phyloP scores from a whole-genome alignment of 2,113 vertebrate species.

The Tenrec ecaudatus region DNA sequence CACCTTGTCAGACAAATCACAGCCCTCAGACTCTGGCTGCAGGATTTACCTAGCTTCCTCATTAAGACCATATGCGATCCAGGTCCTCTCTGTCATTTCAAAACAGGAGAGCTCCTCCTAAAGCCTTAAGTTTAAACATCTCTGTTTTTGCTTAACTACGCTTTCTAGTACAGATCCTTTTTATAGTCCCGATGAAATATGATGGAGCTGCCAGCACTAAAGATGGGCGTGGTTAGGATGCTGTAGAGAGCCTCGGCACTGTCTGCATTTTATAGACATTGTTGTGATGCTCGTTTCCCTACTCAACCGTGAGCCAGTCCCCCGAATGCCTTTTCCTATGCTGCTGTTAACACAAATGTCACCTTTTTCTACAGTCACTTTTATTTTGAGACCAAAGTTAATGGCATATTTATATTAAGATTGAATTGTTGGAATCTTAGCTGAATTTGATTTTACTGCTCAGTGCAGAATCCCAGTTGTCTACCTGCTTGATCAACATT shows the following conservation, averaged over 20 bases:
- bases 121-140: not conserved
- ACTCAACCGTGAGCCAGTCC: not conserved
- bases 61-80: not conserved
- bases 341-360: slow-evolving; percentile 7
- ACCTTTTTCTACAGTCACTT: not conserved
- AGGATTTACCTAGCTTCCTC: not conserved
- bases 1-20: not conserved
- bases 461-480: not conserved
- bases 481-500: not conserved
- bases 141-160: not conserved
- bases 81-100: slow-evolving; percentile 1
- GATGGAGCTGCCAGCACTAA: not conserved
- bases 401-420: slow-evolving; percentile 42
- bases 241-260: not conserved
- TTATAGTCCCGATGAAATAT: not conserved
- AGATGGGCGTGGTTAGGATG: not conserved
- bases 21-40: not conserved
- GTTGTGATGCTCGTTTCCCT: not conserved
- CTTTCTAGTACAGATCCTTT: not conserved
- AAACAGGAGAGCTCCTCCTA: not conserved
- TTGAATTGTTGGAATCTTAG: not conserved
- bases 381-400: slow-evolving; percentile 6
- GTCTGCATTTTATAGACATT: not conserved
- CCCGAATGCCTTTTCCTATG: not conserved
- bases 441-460: slow-evolving; percentile 21